Conservation (phyloP, 1,140 invertebrate genomes). For the Chymomyza costata region DNA sequence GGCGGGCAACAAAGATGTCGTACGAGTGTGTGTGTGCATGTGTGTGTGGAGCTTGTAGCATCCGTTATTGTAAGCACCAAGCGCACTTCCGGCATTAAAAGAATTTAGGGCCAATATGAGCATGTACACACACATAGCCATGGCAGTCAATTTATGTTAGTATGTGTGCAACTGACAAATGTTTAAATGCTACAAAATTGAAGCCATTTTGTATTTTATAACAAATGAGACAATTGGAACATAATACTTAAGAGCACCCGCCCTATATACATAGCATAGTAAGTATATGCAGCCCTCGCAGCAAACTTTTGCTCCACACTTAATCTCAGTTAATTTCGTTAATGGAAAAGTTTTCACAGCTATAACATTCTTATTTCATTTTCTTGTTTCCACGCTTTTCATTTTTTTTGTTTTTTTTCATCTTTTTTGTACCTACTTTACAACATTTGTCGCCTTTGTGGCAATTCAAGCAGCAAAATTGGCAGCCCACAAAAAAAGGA, state of each 20-base stretch:
- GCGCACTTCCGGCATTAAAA: conserved; percentile 40
- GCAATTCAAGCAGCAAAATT: conserved; percentile 4
- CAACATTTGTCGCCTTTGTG: conserved; percentile 19
- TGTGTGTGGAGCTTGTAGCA: conserved; percentile 32
- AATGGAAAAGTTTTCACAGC: conserved; percentile 66
- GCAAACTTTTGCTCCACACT: conserved; percentile 49
- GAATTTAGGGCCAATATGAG: too few relatives aligned
- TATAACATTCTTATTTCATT: conserved; percentile 14
- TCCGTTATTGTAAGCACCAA: conserved; percentile 8
- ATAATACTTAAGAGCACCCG: background rate
- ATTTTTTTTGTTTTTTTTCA: conserved; percentile 14
- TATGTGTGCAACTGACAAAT: conserved; percentile 52
- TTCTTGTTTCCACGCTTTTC: conserved; percentile 16
- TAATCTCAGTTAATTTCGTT: conserved; percentile 72
- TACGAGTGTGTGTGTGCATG: conserved; percentile 23
- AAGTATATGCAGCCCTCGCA: too few relatives aligned
- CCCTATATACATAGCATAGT: conserved; percentile 22
- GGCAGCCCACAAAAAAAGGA: conserved; percentile 26
- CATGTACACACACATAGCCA: too few relatives aligned
- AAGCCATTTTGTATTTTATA: conserved; percentile 39
- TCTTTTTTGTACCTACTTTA: conserved; percentile 14
- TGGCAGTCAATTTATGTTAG: background rate
- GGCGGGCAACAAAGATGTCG: conserved; percentile 47
- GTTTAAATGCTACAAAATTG: conserved; percentile 66
- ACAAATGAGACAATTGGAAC: conserved; percentile 5